Evolutionary conservation across 1,140 invertebrate species (phyloP).

Genomic region (Conus ventricosus): DNA sequence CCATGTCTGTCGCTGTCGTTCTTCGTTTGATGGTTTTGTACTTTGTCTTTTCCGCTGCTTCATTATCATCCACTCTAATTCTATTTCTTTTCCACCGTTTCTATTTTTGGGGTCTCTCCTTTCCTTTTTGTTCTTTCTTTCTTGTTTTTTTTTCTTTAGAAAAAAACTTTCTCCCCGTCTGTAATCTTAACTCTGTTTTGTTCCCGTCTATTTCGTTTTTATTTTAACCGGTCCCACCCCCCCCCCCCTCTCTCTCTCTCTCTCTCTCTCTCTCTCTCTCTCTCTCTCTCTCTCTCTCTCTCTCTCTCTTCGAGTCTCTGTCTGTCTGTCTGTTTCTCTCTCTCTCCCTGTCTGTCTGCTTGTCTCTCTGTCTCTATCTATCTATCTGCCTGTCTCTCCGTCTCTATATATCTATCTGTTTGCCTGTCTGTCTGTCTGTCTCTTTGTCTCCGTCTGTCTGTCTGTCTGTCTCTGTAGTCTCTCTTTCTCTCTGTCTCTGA

Average conservation of each 20-base stretch:
- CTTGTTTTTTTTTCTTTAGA: too few species aligned
- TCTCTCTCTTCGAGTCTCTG: neutral
- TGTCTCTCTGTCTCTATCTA: neutral
- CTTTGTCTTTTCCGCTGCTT: too few species aligned
- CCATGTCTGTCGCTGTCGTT: neutral
- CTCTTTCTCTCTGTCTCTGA: neutral
- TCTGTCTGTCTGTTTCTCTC: neutral
- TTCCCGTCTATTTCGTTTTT: too few species aligned
- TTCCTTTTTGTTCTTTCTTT: too few species aligned
- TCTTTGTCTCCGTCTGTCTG: neutral
- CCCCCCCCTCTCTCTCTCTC: neutral
- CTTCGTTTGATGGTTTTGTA: too few species aligned
- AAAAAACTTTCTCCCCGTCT: too few species aligned
- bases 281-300: slow-evolving; percentile 1
- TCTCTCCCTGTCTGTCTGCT: neutral
- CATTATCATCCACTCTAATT: too few species aligned
- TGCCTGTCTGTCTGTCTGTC: neutral
- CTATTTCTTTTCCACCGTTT: too few species aligned
- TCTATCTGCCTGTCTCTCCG: neutral
- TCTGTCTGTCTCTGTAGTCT: neutral
- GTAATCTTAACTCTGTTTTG: too few species aligned
- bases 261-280: slow-evolving; percentile 5
- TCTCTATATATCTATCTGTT: too few species aligned
- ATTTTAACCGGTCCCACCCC: too few species aligned
- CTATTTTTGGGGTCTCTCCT: too few species aligned